A percentile compares a stretch with the other conserved stretches of the same genome.
phyloP scores from a whole-genome alignment of 1,140 invertebrate species.

The Manduca sexta region DNA sequence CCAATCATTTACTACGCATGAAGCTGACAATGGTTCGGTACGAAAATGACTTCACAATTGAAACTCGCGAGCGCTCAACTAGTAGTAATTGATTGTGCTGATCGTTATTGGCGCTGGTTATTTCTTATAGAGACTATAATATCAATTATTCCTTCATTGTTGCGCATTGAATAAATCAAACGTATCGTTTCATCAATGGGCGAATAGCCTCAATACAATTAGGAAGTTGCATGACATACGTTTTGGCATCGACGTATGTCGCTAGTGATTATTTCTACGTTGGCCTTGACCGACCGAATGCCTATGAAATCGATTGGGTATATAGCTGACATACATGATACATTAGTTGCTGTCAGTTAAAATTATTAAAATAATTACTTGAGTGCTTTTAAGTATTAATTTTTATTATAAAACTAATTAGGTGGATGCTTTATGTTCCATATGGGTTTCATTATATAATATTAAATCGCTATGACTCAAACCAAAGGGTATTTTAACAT shows the following conservation, averaged over 20 bases:
- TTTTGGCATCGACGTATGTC: conserved; percentile 6
- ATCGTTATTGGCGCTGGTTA: conserved; percentile 25
- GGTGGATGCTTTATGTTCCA: too few relatives aligned
- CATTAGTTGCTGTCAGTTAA: too few relatives aligned
- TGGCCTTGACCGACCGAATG: conserved; percentile 1
- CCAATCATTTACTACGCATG: conserved; percentile 1
- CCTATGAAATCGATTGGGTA: background rate
- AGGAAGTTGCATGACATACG: background rate
- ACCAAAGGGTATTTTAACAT: too few relatives aligned
- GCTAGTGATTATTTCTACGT: conserved; percentile 1
- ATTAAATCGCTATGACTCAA: too few relatives aligned
- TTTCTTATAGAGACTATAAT: conserved; percentile 21
- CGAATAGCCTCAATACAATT: background rate
- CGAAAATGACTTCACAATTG: conserved; percentile 60
- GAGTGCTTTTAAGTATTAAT: too few relatives aligned
- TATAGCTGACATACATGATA: background rate
- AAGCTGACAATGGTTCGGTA: conserved; percentile 30
- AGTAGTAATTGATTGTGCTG: conserved; percentile 56
- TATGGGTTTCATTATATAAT: too few relatives aligned
- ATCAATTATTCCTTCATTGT: conserved; percentile 14
- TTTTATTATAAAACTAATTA: too few relatives aligned
- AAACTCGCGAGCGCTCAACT: conserved; percentile 50
- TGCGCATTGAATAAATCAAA: conserved; percentile 16
- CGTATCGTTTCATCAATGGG: conserved; percentile 3
- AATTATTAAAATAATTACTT: too few relatives aligned